Evolutionary conservation across 2,888 invertebrate species (phyloP), one percentile per base, ranked within the genome.

Genomic region (Trypoxylon attenuatum): DNA sequence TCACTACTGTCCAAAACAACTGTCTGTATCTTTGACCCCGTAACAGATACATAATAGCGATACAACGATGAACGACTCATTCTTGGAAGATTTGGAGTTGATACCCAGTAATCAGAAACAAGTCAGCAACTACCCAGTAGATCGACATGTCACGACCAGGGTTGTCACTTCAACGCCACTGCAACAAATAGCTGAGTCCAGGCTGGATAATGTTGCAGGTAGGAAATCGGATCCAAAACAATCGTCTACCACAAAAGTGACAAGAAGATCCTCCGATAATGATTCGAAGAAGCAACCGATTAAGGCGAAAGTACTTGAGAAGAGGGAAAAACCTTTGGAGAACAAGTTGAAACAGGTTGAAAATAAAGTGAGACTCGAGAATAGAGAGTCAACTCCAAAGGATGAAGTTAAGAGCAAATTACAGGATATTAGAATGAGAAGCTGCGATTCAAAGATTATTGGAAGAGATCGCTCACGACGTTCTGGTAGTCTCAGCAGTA

Each of bases 11-110:
- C 19, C 10, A 19, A 41, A 41, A 3, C 19, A 5, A 19, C 1
- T 1, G 29, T 13, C 13, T 13, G 33, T 49, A 3, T 33, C 10
- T 50, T 10, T 18, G 21, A 25, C 33, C 22, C 46, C 2, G 15
- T 46, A 16, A 45, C 33, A 5, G 45, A n/a, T 16, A 22, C 51
- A 18, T 6, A 27, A 19, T 1, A 49, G 10, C 13, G 13, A 15
- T 38, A 2, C 25, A 8, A 69, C 68, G 23, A 82, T 82, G 84
- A 78, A 82, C 60, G 84, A 85, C 52, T 85, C 84, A 21, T 85
- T 85, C 52, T 58, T 85, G 41, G 85, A 85, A 70, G 84, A 85
- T 18, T 54, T 85, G 52, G 78, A 76, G 21, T 47, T 83, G 18
- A 58, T 78, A 10, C 57, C 78, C 2, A 61, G 42, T 6, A 70